phyloP scores from a whole-genome alignment of 2,888 invertebrate species.

The Notodonta ziczac region DNA sequence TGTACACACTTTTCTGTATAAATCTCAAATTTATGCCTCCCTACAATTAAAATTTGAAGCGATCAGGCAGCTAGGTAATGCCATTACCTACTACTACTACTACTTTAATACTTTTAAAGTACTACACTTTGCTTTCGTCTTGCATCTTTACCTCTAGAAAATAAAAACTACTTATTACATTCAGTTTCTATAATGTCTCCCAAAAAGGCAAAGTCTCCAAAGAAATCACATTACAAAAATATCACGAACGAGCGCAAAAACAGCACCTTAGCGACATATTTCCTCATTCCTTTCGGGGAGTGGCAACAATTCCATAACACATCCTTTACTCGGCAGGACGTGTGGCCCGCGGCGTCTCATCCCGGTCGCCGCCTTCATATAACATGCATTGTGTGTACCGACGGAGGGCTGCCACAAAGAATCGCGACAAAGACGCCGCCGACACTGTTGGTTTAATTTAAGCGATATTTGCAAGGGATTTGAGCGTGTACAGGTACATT shows the following conservation, averaged over 20 bases:
- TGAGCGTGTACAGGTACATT: slow-evolving; percentile 5
- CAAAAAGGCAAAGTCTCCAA: too few relatives aligned
- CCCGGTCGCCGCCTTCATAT: slow-evolving; percentile 31
- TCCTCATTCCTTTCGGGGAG: slow-evolving; percentile 1
- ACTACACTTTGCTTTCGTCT: too few relatives aligned
- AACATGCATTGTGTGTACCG: slow-evolving; percentile 37
- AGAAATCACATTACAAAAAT: not conserved
- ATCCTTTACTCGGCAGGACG: slow-evolving; percentile 8
- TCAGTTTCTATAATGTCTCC: too few relatives aligned
- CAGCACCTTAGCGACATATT: not conserved
- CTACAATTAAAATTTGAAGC: too few relatives aligned
- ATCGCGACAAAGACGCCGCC: slow-evolving; percentile 25
- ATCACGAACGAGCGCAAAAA: not conserved
- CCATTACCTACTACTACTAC: too few relatives aligned
- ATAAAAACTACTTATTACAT: too few relatives aligned
- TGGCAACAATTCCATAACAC: slow-evolving; percentile 7
- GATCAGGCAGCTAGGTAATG: too few relatives aligned
- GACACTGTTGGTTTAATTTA: slow-evolving; percentile 12
- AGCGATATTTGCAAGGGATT: slow-evolving; percentile 13
- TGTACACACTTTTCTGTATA: too few relatives aligned
- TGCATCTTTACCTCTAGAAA: too few relatives aligned
- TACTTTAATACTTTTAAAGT: too few relatives aligned
- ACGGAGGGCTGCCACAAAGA: slow-evolving; percentile 34
- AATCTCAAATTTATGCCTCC: too few relatives aligned
- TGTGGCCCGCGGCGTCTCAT: slow-evolving; percentile 42